Conservation (phyloP, 1,140 invertebrate species). For the Drosophila dunni region DNA sequence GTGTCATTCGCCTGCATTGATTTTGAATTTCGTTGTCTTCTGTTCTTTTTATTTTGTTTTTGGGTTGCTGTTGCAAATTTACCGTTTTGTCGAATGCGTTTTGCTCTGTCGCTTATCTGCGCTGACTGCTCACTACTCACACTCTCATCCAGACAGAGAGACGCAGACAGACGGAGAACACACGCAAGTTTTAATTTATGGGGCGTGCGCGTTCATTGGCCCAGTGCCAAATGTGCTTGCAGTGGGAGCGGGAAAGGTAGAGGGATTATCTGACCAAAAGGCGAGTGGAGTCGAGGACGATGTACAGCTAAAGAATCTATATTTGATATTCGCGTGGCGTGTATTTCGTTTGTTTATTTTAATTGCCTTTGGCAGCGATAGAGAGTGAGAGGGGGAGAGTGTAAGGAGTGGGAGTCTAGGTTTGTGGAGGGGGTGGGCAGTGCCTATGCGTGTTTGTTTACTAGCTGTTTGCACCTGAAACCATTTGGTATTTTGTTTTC, state of each 20-base stretch:
- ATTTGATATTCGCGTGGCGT: conserved; percentile 44
- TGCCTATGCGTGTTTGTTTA: conserved; percentile 58
- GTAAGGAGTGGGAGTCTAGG: not conserved
- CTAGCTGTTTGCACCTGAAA: conserved; percentile 71
- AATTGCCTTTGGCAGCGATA: conserved; percentile 64
- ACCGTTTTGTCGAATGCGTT: conserved; percentile 59
- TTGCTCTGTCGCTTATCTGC: conserved; percentile 55
- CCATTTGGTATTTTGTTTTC: conserved; percentile 11
- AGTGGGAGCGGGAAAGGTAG: not conserved
- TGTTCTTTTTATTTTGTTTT: not conserved
- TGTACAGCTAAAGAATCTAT: conserved; percentile 11
- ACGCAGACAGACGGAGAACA: conserved; percentile 40
- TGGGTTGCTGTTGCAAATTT: conserved; percentile 53
- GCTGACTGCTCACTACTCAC: not conserved
- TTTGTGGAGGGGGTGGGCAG: not conserved
- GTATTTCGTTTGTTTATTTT: conserved; percentile 63
- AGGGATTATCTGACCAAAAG: conserved; percentile 19
- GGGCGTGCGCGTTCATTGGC: conserved; percentile 69
- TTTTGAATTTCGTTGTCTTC: conserved; percentile 52
- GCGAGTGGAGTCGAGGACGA: not conserved
- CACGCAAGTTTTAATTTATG: conserved; percentile 77
- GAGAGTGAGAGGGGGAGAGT: not conserved
- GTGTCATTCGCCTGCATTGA: conserved; percentile 77
- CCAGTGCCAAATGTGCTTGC: conserved; percentile 64
- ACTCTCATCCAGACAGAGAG: not conserved